Conservation (phyloP, 2,113 vertebrate genomes). For the Amphiprion ocellaris region DNA sequence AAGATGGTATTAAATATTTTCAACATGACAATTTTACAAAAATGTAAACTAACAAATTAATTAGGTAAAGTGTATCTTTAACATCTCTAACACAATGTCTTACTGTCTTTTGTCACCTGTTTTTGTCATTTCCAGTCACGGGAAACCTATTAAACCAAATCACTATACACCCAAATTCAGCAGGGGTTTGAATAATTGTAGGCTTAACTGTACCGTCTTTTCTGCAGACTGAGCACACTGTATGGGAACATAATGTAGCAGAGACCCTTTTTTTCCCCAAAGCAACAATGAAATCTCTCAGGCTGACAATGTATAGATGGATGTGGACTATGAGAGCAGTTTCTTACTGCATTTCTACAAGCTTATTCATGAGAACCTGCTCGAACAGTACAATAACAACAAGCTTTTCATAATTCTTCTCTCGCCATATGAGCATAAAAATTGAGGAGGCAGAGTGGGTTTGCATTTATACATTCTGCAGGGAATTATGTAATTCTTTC, state of each 20-base stretch:
- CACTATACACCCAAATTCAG: too few relatives aligned
- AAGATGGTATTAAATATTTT: too few relatives aligned
- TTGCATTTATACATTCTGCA: conserved; percentile 23
- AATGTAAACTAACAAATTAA: too few relatives aligned
- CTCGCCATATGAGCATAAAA: neutral
- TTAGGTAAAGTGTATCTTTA: too few relatives aligned
- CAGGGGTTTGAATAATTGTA: too few relatives aligned
- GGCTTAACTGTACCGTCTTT: neutral
- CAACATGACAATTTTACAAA: too few relatives aligned
- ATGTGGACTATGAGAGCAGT: neutral
- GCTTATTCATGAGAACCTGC: conserved; percentile 5
- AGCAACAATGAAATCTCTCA: neutral
- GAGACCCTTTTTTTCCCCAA: neutral
- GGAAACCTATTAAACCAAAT: too few relatives aligned
- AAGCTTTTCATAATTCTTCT: neutral
- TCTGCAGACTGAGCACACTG: neutral
- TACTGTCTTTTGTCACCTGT: too few relatives aligned
- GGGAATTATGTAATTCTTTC: conserved; percentile 11
- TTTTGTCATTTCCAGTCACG: too few relatives aligned
- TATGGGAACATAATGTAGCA: neutral
- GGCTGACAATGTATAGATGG: neutral
- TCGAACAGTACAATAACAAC: too few relatives aligned
- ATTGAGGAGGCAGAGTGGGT: neutral
- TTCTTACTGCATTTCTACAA: neutral
- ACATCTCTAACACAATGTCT: too few relatives aligned